Evolutionary conservation across 2,797 vertebrate genomes (phyloP).

Genomic region (Lepidocolaptes lacrymiger): DNA sequence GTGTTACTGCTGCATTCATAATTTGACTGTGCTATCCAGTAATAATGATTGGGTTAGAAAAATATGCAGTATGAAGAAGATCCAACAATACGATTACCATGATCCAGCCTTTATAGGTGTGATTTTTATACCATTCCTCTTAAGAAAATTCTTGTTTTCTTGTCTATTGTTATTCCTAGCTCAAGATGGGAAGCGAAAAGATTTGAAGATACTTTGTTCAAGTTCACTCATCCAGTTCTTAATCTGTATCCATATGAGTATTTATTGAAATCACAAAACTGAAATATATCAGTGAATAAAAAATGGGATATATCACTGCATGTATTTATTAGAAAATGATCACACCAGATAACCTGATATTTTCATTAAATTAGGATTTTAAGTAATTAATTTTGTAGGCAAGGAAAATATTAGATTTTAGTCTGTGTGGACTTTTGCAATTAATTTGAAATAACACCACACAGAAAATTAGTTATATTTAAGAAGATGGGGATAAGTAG

Average conservation of each 20-base stretch:
- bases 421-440: not conserved
- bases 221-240: not conserved
- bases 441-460: not conserved
- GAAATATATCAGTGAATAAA: not conserved
- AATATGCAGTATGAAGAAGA: not conserved
- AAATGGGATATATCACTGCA: not conserved
- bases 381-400: not conserved
- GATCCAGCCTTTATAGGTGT: not conserved
- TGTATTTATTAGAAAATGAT: not conserved
- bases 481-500: not conserved
- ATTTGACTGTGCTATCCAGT: not conserved
- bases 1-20: accelerated
- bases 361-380: slow-evolving; percentile 4
- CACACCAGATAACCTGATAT: not conserved
- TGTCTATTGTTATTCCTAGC: not conserved
- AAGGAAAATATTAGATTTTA: not conserved
- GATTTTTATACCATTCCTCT: not conserved
- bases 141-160: not conserved
- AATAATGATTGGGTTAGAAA: not conserved
- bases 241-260: not conserved
- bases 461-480: not conserved
- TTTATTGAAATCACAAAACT: not conserved
- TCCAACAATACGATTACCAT: not conserved
- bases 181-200: not conserved
- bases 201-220: not conserved